A percentile compares a stretch with the other conserved stretches of the same genome.
phyloP scores from a whole-genome alignment of 2,797 vertebrate species.

The Manis pentadactyla region DNA sequence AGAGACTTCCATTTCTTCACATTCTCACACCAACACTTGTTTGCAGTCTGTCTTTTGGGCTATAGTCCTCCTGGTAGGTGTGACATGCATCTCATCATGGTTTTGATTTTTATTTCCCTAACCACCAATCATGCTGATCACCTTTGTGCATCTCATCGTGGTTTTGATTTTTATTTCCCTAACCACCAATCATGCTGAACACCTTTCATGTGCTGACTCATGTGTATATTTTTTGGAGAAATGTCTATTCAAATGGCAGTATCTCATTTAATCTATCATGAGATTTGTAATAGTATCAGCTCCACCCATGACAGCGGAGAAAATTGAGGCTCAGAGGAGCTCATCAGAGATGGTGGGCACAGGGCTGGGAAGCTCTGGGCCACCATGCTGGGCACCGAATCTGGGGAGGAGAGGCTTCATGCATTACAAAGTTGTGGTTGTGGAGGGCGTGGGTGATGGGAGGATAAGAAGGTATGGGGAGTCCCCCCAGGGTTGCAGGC shows the following conservation, averaged over 20 bases:
- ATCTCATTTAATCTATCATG: neutral
- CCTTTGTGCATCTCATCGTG: neutral
- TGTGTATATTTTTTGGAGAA: neutral
- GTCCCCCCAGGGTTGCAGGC: neutral
- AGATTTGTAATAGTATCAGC: no score
- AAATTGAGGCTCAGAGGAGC: neutral
- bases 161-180: neutral
- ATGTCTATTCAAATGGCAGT: neutral
- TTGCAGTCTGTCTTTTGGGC: no score
- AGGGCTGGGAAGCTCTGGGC: neutral
- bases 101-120: neutral
- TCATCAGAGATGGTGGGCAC: neutral
- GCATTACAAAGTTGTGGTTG: neutral
- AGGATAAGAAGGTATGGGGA: neutral
- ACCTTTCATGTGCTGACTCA: neutral
- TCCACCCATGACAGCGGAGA: neutral
- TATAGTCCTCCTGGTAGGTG: neutral
- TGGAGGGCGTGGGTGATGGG: neutral
- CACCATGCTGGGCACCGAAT: accelerated
- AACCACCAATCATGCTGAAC: neutral
- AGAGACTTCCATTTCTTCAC: accelerated
- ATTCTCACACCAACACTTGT: accelerated
- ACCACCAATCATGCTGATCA: neutral
- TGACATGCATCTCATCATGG: neutral
- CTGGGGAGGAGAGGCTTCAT: neutral